Base-by-base conservation (phyloP, 2,113 vertebrate genomes). In the Crotalus helleri region DNA sequence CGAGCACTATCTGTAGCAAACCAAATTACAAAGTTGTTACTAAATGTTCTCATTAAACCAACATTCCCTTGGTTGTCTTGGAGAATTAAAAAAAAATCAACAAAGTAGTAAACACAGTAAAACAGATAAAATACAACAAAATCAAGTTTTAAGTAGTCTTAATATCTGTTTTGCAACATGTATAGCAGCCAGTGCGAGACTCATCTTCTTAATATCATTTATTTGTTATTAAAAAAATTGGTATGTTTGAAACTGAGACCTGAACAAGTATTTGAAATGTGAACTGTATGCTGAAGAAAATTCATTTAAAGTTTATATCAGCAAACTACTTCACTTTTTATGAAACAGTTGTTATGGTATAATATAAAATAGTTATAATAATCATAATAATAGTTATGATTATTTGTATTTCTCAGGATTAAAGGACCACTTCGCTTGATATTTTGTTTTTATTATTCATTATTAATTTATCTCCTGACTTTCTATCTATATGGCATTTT, bases 231-330 rank as follows among this genome's bases (percentile, higher is more conserved):
- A 15, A 81, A 81, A 74, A 81, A 81, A 81, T 19, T 81, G 69
- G 8, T 74, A 33, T 69, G 87, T 46, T 39, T 94, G 91, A 12
- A 61, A 93, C 44, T 55, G 15, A 12, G 59, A 2, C 88, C 39
- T 64, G 86, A 95, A 87, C 94, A 55, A 87, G 29, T 91, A n/a
- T 92, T 94, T 93, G 4, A 87, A 89, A 87, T 88, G 61, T 88
- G 0, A 3, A 69, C 64, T 69, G 26, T n/a, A 69, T 69, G 64
- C 29, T 69, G 64, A 57, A 24, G 49, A 39, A 81, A 93, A 23
- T 89, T 49, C 24, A n/a, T 94, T 4, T 24, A 91, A 19, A 55
- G 61, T 85, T 29, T 90, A 92, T 92, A 17, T 51, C 8, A 0
- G 0, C 69, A 91, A 81, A 46, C 94, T 57, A 33, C 89, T 94